phyloP scores from a whole-genome alignment of 2,113 vertebrate species.

The Lonchura striata region DNA sequence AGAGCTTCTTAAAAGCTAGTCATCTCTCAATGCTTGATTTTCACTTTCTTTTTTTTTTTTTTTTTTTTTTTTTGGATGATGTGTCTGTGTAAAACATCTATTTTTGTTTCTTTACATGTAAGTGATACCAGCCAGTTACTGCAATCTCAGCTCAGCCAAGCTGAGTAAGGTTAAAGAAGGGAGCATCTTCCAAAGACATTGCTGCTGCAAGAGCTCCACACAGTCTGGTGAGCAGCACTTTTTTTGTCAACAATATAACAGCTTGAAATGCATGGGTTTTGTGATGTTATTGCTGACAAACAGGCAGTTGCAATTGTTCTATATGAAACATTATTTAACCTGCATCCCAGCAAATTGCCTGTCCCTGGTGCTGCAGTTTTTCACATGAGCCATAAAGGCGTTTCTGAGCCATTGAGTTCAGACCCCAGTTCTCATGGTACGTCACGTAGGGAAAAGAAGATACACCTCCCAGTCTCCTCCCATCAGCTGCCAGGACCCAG shows the following conservation, averaged over 20 bases:
- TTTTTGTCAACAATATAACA: neutral
- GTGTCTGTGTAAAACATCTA: neutral
- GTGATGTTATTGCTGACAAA: conserved; percentile 25
- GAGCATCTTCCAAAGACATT: neutral
- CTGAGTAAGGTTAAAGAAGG: neutral
- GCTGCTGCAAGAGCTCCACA: neutral
- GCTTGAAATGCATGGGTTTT: conserved; percentile 22
- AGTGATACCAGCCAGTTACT: neutral
- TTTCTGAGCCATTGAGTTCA: neutral
- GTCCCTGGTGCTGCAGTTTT: conserved; percentile 17
- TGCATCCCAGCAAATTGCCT: conserved; percentile 29
- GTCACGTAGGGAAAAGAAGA: neutral
- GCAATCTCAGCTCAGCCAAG: neutral
- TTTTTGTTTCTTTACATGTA: neutral
- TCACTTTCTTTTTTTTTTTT: neutral
- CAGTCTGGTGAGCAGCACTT: neutral
- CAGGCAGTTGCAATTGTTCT: conserved; percentile 5
- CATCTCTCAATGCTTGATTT: neutral
- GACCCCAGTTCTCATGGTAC: conserved; percentile 1
- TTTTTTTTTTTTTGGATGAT: neutral
- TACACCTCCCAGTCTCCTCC: neutral
- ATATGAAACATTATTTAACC: conserved; percentile 33
- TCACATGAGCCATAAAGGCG: conserved; percentile 10
- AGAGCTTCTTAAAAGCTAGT: neutral
- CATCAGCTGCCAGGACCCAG: neutral